Evolutionary conservation across 2,888 invertebrate genomes (phyloP), one percentile per base, ranked within the genome.

Genomic region (Polydrusus pterygomalis): DNA sequence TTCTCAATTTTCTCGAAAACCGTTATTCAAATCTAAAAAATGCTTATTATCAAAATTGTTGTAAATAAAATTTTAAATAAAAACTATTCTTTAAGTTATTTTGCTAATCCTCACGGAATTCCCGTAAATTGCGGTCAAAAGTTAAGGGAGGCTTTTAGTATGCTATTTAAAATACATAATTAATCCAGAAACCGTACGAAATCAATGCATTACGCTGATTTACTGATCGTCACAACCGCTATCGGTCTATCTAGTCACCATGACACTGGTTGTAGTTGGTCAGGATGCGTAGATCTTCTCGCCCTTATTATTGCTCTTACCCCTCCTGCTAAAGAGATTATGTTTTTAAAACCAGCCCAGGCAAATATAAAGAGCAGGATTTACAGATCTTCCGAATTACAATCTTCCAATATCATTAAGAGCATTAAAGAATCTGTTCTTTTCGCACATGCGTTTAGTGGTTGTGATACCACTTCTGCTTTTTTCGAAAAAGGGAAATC

Each of bases 381-480:
- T 58, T 70, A 40, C 25, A 70, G 70, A 6, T 70, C 60, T 70
- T 20, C n/a, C 15, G 51, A 68, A 40, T n/a, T n/a, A n/a, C n/a
- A n/a, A n/a, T n/a, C n/a, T n/a, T 68, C 68, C 6, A 68, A 68
- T 68, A 17, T 68, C 38, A 13, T 54, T 51, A 68, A 68, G 18
- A 49, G 34, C n/a, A 8, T 15, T 18, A 68, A 54, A 54, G 67
- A 68, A 68, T 38, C 68, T 38, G 68, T 54, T 68, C 56, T 68
- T 68, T 68, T 68, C 54, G 68, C 68, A 38, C 68, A 68, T 30
- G 68, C 47, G 49, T 47, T 17, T 65, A 65, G 65, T 47, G 65
- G 65, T 20, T 47, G 65, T 65, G 65, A 65, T 47, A 65, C 49
- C 20, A 65, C 65, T 45, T 65, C 65, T 8, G 47, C 65, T n/a